These are phyloP conservation scores for Cephus pygmeus DNA, from an alignment of 2,888 invertebrate genomes.

Conservation along the genomic window DNA sequence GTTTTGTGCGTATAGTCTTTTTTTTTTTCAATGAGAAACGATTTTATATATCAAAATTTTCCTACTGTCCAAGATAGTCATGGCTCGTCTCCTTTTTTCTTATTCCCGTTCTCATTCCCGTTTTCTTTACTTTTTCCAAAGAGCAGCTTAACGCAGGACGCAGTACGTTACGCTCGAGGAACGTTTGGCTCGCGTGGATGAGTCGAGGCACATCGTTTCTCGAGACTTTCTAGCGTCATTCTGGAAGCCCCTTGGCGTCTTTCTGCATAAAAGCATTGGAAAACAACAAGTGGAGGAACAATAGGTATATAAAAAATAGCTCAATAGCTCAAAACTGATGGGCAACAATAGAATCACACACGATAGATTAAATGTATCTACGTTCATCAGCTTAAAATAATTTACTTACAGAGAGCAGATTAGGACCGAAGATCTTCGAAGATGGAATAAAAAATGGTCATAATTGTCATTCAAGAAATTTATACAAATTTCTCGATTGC, in stretches of 20 bases:
- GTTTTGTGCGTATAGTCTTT: background rate
- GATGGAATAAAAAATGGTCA: slow-evolving; percentile 41
- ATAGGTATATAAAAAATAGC: background rate
- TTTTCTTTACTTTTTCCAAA: background rate
- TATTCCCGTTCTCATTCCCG: background rate
- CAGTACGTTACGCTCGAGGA: background rate
- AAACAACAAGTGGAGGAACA: background rate
- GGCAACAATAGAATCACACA: background rate
- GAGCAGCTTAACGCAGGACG: background rate
- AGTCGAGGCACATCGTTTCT: slow-evolving; percentile 41
- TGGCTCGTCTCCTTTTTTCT: background rate
- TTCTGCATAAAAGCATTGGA: background rate
- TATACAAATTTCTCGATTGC: slow-evolving; percentile 5
- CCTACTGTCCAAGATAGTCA: background rate
- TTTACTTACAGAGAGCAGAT: background rate
- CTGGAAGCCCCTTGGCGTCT: slow-evolving; percentile 18
- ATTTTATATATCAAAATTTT: slow-evolving; percentile 6
- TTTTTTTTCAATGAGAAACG: slow-evolving; percentile 7
- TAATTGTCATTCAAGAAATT: slow-evolving; percentile 33
- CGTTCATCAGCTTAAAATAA: background rate
- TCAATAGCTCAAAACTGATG: background rate
- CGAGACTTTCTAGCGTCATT: slow-evolving; percentile 52
- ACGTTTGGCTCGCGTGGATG: slow-evolving; percentile 29
- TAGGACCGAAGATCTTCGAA: slow-evolving; percentile 19
- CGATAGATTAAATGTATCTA: background rate